These are phyloP conservation scores for Epizoanthus rinbou DNA, from an alignment of 92 coral and sea anemone genomes.

Conservation along the genomic window DNA sequence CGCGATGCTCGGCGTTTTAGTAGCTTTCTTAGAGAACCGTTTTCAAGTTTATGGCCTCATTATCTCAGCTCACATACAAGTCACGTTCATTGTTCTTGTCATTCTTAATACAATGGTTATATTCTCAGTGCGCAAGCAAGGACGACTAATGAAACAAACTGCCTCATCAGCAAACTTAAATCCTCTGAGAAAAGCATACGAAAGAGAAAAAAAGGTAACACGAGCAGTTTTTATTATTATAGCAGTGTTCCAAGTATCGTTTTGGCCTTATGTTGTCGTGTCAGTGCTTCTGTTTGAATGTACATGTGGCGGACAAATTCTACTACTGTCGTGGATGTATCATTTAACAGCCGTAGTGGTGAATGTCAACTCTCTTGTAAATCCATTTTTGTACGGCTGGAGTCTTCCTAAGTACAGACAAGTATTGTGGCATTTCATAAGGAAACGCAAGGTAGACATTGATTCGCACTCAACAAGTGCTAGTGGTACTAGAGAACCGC, in stretches of 20 bases:
- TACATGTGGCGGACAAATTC: neutral
- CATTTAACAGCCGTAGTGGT: slow-evolving; percentile 15
- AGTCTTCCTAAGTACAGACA: slow-evolving; percentile 34
- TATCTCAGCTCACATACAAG: slow-evolving; percentile 19
- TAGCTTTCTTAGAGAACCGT: slow-evolving; percentile 3
- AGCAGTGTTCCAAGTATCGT: slow-evolving; percentile 21
- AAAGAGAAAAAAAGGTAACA: slow-evolving; percentile 31
- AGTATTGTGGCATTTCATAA: slow-evolving; percentile 20
- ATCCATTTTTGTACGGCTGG: slow-evolving; percentile 35
- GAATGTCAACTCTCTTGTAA: slow-evolving; percentile 26
- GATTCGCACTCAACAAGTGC: too few relatives aligned
- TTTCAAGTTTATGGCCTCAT: slow-evolving; percentile 33
- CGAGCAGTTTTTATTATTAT: slow-evolving; percentile 28
- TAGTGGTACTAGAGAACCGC: neutral
- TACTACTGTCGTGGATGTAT: slow-evolving; percentile 20
- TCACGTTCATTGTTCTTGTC: slow-evolving; percentile 4
- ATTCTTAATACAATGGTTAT: slow-evolving; percentile 4
- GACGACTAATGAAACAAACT: neutral
- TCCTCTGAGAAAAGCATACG: slow-evolving; percentile 4
- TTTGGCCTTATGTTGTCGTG: slow-evolving; percentile 19
- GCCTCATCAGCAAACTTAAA: neutral
- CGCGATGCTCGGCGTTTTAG: slow-evolving; percentile 21
- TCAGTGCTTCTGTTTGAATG: slow-evolving; percentile 22
- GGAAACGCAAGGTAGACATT: neutral
- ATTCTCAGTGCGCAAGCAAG: slow-evolving; percentile 28